These are phyloP conservation scores for Tonatia bakeri DNA, from an alignment of 2,113 vertebrate genomes.

Conservation along the genomic window DNA sequence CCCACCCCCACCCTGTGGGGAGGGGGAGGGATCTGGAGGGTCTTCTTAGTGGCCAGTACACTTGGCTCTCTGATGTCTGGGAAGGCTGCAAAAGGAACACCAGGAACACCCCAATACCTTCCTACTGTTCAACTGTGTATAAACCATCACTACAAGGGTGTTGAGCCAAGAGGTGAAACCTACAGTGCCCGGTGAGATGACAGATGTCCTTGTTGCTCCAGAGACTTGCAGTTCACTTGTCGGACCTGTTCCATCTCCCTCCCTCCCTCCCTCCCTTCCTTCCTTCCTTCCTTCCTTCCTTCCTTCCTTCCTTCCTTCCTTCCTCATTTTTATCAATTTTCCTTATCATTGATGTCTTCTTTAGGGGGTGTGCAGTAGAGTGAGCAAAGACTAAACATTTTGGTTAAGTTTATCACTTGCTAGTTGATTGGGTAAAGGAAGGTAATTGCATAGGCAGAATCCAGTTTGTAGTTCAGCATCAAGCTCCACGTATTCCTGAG, in stretches of 20 bases:
- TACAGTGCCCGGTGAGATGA: not conserved
- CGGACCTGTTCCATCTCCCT: not conserved
- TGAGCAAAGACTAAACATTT: not conserved
- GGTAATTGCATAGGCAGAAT: not conserved
- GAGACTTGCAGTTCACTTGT: not conserved
- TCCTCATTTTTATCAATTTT: not conserved
- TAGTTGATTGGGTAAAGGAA: not conserved
- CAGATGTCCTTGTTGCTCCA: not conserved
- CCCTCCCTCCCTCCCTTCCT: not conserved
- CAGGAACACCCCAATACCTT: not conserved
- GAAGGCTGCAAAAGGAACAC: not conserved
- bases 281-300: not conserved
- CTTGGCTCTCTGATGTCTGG: not conserved
- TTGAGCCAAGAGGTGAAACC: not conserved
- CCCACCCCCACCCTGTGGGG: accelerated
- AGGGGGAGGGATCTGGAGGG: too few species aligned
- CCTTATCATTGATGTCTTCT: not conserved
- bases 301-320: not conserved
- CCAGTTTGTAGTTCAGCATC: not conserved
- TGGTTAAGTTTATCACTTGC: not conserved
- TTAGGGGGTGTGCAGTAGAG: not conserved
- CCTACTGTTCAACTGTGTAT: not conserved
- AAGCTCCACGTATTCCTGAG: not conserved
- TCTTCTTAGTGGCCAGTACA: not conserved
- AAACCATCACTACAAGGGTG: not conserved